Conservation (phyloP, 2,797 vertebrate species). For the Galago senegalensis region DNA sequence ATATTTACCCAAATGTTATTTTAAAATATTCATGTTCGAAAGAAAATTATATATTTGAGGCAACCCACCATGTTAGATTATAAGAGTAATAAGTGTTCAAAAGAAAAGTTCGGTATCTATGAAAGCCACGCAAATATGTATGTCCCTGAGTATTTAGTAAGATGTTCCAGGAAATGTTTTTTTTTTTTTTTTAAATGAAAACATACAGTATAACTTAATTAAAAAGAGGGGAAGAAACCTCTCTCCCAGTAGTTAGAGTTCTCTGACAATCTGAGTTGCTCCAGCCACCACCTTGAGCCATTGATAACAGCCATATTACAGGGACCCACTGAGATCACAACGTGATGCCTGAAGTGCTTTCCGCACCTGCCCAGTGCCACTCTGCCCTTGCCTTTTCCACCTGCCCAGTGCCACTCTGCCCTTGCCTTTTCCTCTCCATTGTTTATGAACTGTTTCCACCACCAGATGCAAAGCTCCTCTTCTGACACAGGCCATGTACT, state of each 20-base stretch:
- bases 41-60: not conserved
- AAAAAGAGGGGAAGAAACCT: not conserved
- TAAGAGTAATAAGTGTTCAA: not conserved
- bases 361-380: too few relatives aligned
- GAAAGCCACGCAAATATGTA: not conserved
- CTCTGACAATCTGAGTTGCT: not conserved
- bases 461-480: not conserved
- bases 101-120: not conserved
- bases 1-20: not conserved
- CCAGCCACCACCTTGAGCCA: not conserved
- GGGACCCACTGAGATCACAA: not conserved
- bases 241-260: not conserved
- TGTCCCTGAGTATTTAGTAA: not conserved
- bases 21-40: not conserved
- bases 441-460: not conserved
- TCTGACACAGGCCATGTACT: not conserved
- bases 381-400: too few relatives aligned
- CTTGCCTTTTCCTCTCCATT: not conserved
- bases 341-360: too few relatives aligned
- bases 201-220: not conserved
- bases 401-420: not conserved
- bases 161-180: not conserved
- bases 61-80: not conserved
- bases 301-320: not conserved
- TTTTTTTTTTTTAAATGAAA: not conserved